Evolutionary conservation across 2,888 invertebrate genomes (phyloP), one percentile per base, ranked within the genome.

Genomic region (Leptura quadrifasciata): DNA sequence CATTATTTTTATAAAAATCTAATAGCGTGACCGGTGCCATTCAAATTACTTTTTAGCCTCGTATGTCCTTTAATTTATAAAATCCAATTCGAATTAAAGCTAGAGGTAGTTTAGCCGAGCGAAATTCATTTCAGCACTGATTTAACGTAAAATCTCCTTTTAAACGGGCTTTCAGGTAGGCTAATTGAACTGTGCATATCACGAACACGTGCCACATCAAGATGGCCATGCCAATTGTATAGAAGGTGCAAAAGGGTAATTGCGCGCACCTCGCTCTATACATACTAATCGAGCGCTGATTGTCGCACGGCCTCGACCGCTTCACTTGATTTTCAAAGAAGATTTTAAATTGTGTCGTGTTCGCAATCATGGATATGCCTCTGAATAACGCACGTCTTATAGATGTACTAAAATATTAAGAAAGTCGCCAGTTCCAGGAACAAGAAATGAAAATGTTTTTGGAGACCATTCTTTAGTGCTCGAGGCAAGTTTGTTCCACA

Each of bases 211-310:
- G 82, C 81, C 79, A 82, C 81, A 83, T 83, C 83, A 83, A 82
- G 79, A 79, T 77, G 79, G 79, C 79, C 79, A 75, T 68, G 71
- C 74, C 74, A 71, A 79, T 79, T 79, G 79, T 79, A 70, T 67
- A 39, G 67, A 64, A 70, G 70, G 69, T 73, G 75, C 77, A 79
- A 76, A 79, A 80, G 83, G 86, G 8, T 86, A 87, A 87, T 87
- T 85, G 85, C 84, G 82, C 82, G 77, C 79, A 76, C 77, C 81
- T 69, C 80, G 75, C 81, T 83, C 82, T 80, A 87, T 88, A 87
- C 87, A 88, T 87, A 88, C 87, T 86, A 87, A 88, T 87, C 84
- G 84, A 76, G 74, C 77, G 70, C 79, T 83, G 82, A 84, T 84
- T 84, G 83, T 81, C 80, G 69, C 52, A 64, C 72, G 67, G 65